Evolutionary conservation across 2,888 invertebrate species (phyloP).

Genomic region (Stenurella melanura): DNA sequence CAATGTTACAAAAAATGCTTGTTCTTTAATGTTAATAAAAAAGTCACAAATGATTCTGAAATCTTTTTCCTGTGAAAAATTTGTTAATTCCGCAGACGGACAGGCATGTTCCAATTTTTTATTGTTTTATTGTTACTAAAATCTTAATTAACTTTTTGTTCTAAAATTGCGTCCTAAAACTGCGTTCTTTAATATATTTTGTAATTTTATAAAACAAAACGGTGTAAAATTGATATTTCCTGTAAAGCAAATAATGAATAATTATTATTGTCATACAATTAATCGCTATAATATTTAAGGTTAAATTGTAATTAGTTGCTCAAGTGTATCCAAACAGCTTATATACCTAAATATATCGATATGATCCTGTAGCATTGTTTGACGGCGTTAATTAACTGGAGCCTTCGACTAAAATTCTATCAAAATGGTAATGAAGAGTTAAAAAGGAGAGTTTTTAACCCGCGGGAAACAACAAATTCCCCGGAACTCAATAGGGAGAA

Average conservation of each 20-base stretch:
- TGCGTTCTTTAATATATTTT: not conserved
- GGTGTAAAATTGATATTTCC: not conserved
- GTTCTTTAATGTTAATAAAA: too few relatives aligned
- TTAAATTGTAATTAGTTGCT: not conserved
- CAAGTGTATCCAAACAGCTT: not conserved
- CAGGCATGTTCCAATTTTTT: too few relatives aligned
- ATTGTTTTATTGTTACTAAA: not conserved
- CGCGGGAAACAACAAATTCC: not conserved
- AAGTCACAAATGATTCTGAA: too few relatives aligned
- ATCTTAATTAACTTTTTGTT: not conserved
- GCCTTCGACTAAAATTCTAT: conserved; percentile 3
- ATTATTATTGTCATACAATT: conserved; percentile 15
- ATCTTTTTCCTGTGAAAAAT: too few relatives aligned
- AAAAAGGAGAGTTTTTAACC: not conserved
- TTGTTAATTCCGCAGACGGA: too few relatives aligned
- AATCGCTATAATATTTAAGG: conserved; percentile 7
- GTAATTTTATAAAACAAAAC: not conserved
- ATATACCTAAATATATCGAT: not conserved
- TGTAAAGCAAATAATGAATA: not conserved
- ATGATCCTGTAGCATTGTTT: not conserved
- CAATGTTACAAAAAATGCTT: too few relatives aligned
- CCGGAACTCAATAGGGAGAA: not conserved
- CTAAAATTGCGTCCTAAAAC: not conserved
- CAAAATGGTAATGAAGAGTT: conserved; percentile 11
- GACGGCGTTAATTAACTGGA: not conserved